Evolutionary conservation across 1,140 invertebrate genomes (phyloP), one percentile per base, ranked within the genome.

Genomic region (Neotoxoptera formosana): DNA sequence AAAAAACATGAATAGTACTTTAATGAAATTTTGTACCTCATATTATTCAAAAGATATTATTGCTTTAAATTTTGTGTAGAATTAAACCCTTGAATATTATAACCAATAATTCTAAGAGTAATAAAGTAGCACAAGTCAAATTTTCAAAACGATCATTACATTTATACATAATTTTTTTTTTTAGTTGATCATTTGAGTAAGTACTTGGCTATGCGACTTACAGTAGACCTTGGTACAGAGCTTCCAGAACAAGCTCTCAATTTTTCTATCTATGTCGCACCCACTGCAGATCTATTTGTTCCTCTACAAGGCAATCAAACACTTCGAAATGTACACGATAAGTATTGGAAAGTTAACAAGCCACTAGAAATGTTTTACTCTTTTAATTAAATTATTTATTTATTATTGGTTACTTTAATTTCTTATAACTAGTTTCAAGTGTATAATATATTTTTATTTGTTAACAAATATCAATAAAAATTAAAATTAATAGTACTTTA

Each of bases 301-400:
- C 96, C 97, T 6, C 95, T 99, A 36, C 98, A 96, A 94, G 98
- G 98, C 1, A 97, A 97, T 94, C 98, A 99, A 95, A 99, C 98
- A 0, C 95, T 99, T 93, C 97, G 98, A 51, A 98, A 99, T 95
- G 97, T 98, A 4, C 99, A 99, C 95, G 98, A 99, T 95, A 98
- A 98, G 95, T 99, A 98, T 95, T 99, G 98, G 98, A 98, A 98
- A 96, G 94, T 48, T 76, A 99, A 99, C 95, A 98, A 98, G 95
- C 99, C 99, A 1, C 96, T 99, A 95, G 98, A 99, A 96, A 98
- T 99, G 97, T 99, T 97, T 95, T 99, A 99, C 95, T 98, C 98
- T 0, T 94, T 94, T 60, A 95, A 94, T 83, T 94, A 94, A 94
- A 60, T 47, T 93, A 41, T 60, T 9, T 60, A 45, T 67, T 84